Percentiles rank a stretch among this genome's conserved stretches.
These are phyloP conservation scores for Acanthopleura granulata DNA, from an alignment of 2,888 invertebrate species.

Conservation along the genomic window DNA sequence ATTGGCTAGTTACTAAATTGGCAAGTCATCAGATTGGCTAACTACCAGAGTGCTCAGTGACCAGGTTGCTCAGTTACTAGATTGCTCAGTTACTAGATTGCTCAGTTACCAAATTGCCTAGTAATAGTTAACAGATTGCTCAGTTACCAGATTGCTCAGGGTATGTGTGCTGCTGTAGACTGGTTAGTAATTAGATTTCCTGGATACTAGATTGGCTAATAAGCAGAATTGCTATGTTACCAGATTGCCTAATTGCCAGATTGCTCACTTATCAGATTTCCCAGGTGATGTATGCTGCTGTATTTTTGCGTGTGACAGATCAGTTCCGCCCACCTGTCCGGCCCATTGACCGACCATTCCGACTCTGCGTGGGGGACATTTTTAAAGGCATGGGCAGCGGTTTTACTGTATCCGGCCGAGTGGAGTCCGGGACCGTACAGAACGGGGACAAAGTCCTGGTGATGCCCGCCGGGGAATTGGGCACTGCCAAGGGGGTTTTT, in stretches of 20 bases:
- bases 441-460: constrained; percentile 89
- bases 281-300: background rate
- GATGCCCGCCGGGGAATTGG: constrained; percentile 86
- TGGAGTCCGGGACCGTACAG: constrained; percentile 91
- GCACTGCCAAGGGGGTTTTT: constrained; percentile 80
- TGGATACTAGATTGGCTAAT: too few species aligned
- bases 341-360: constrained; percentile 87
- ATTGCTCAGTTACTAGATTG: too few species aligned
- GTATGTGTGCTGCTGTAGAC: too few species aligned
- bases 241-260: background rate
- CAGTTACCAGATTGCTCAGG: too few species aligned
- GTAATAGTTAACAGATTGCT: too few species aligned
- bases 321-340: constrained; percentile 80
- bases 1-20: too few species aligned
- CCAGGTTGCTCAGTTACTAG: too few species aligned
- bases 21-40: too few species aligned
- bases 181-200: too few species aligned
- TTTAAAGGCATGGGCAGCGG: constrained; percentile 91
- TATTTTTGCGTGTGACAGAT: constrained; percentile 46
- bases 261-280: background rate
- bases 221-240: too few species aligned
- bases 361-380: constrained; percentile 91
- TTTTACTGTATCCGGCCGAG: constrained; percentile 89
- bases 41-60: too few species aligned
- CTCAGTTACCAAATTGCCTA: too few species aligned